A percentile compares a stretch with the other conserved stretches of the same genome.
These are phyloP conservation scores for Betta splendens DNA, from an alignment of 2,797 vertebrate genomes.

Conservation along the genomic window DNA sequence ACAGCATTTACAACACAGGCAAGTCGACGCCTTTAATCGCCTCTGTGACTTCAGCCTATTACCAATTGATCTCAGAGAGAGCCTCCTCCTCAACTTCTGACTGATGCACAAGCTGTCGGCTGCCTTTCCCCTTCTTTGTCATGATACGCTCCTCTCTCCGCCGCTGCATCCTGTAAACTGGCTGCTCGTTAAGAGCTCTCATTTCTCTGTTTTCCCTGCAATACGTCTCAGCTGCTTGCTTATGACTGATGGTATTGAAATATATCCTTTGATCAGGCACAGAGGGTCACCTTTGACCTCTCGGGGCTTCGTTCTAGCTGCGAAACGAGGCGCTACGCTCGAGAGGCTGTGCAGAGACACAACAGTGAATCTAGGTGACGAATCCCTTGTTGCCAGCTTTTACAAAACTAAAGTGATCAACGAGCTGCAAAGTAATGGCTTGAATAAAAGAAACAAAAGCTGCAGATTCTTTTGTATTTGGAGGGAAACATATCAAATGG, in stretches of 20 bases:
- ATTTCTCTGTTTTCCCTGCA: conserved; percentile 21
- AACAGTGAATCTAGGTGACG: conserved; percentile 51
- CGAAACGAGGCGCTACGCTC: conserved; percentile 41
- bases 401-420: conserved; percentile 70
- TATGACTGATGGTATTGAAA: conserved; percentile 43
- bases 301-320: conserved; percentile 35
- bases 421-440: conserved; percentile 68
- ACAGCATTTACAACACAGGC: conserved; percentile 82
- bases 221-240: conserved; percentile 30
- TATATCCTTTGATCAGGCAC: conserved; percentile 41
- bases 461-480: conserved; percentile 52
- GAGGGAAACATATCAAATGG: conserved; percentile 76
- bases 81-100: conserved; percentile 60
- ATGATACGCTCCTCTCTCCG: conserved; percentile 54
- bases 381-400: conserved; percentile 50
- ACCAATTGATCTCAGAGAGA: conserved; percentile 76
- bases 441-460: conserved; percentile 66
- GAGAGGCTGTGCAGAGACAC: conserved; percentile 34
- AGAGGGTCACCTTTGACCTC: conserved; percentile 50
- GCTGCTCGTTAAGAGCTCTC: conserved; percentile 47
- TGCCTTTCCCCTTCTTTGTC: conserved; percentile 58
- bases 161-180: conserved; percentile 36
- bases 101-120: conserved; percentile 55
- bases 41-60: conserved; percentile 79
- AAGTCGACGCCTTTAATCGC: conserved; percentile 78